These are phyloP conservation scores for Psammodynastes pulverulentus DNA, from an alignment of 2,113 vertebrate genomes.

Conservation along the genomic window DNA sequence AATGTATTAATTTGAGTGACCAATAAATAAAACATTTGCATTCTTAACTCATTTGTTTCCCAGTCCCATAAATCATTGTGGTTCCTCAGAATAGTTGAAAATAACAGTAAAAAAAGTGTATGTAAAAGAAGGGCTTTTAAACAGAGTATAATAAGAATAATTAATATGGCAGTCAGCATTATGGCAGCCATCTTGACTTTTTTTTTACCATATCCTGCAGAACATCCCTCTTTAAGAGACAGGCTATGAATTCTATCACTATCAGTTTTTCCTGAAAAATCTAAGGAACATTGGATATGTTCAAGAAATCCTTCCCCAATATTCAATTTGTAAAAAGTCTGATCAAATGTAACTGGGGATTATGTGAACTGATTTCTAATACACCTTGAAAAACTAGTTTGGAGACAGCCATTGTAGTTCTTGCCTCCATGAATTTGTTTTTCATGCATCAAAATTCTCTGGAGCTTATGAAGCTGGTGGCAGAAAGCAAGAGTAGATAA, in stretches of 20 bases:
- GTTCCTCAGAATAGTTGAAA: not conserved
- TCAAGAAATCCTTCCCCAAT: not conserved
- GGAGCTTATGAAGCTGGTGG: not conserved
- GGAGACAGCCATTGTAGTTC: not conserved
- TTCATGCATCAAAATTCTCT: not conserved
- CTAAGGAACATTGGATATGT: not conserved
- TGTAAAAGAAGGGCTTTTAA: not conserved
- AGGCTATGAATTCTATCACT: not conserved
- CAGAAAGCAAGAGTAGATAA: not conserved
- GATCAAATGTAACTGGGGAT: not conserved
- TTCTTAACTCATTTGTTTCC: not conserved
- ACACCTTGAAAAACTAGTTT: not conserved
- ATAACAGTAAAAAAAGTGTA: not conserved
- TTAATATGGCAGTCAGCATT: not conserved
- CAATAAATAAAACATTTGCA: not conserved
- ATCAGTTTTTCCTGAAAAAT: not conserved
- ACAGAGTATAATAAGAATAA: not conserved
- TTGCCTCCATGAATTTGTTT: not conserved
- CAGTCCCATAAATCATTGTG: not conserved
- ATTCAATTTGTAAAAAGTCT: not conserved
- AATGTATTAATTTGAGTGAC: not conserved
- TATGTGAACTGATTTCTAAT: not conserved
- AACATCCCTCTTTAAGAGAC: not conserved
- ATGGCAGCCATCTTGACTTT: not conserved
- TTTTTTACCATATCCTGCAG: not conserved